Evolutionary conservation across 2,113 vertebrate genomes (phyloP).

Genomic region (Orthochromis indermauri): DNA sequence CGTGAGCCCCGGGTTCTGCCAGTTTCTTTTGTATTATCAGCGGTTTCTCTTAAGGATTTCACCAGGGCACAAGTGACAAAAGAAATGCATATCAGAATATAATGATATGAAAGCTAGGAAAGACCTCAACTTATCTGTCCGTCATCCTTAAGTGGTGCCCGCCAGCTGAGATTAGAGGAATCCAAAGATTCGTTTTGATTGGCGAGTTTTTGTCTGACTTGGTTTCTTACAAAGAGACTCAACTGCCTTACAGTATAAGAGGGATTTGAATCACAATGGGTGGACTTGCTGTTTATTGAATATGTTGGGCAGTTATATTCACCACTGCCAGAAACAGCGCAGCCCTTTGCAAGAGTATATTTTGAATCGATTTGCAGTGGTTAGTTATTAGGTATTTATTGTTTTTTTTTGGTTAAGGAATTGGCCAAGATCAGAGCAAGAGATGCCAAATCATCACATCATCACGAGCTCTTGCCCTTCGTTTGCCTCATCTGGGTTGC

Average conservation of each 20-base stretch:
- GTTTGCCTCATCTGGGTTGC: background rate
- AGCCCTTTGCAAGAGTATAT: slow-evolving; percentile 12
- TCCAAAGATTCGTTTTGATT: slow-evolving; percentile 14
- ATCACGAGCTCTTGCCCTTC: background rate
- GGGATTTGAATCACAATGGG: slow-evolving; percentile 59
- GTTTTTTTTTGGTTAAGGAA: slow-evolving; percentile 5
- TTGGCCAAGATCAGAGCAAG: background rate
- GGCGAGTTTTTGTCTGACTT: slow-evolving; percentile 7
- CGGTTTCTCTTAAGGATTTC: background rate
- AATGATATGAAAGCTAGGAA: background rate
- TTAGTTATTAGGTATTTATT: slow-evolving; percentile 34
- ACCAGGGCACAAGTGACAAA: background rate
- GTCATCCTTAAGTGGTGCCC: background rate
- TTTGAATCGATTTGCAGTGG: slow-evolving; percentile 43
- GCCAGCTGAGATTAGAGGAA: slow-evolving; percentile 32
- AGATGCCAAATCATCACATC: slow-evolving; percentile 23
- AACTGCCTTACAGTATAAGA: slow-evolving; percentile 67
- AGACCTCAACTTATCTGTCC: background rate
- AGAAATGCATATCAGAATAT: background rate
- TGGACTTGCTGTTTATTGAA: slow-evolving; percentile 7
- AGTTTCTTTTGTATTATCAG: slow-evolving; percentile 1
- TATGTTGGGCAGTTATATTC: slow-evolving; percentile 57
- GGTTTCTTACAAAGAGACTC: slow-evolving; percentile 66
- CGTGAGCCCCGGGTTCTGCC: background rate
- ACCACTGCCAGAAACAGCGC: slow-evolving; percentile 57